Base-by-base conservation (phyloP, 2,113 vertebrate genomes). In the Crocuta crocuta region DNA sequence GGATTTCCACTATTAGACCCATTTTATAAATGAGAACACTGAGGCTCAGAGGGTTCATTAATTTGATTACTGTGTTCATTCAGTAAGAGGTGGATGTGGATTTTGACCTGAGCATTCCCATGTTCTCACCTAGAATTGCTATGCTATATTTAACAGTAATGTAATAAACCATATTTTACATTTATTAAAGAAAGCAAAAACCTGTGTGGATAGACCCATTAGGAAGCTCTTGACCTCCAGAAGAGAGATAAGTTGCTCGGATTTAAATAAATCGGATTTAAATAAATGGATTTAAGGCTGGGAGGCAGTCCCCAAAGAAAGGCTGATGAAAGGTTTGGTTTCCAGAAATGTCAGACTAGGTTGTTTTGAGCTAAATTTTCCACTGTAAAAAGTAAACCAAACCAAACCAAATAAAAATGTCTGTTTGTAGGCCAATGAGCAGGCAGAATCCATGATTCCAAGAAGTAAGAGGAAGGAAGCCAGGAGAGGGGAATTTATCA, bases 21-120 rank as follows among this genome's bases (percentile, higher is more conserved):
- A 26, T 35, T 94, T 81, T 39, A 7, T 2, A 71, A 45, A 58
- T 45, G 63, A 58, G 15, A 11, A 39, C 43, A 16, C 33, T 1
- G 43, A 87, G 71, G 58, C 50, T n/a, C 48, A 26, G 68, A 39
- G 31, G 21, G 10, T 68, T 15, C 8, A 43, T 48, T 68, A 1
- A 21, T 7, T 10, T 33, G 35, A 58, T 33, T 2, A 45, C 7
- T 3, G 1, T n/a, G 24, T 35, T 7, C 7, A 4, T n/a, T 5
- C 7, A 65, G 43, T 2, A 35, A 68, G 50, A 9, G 5, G 48
- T 19, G 35, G n/a, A 6, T 26, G 39, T 55, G 13, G 33, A 50
- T 63, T 70, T 43, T 48, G 31, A 45, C 39, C 19, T 2, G 2
- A 10, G 50, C 11, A 24, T 66, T 0, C 1, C 26, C 24, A 2